Evolutionary conservation across 2,113 vertebrate species (phyloP).

Genomic region (Suricata suricatta): DNA sequence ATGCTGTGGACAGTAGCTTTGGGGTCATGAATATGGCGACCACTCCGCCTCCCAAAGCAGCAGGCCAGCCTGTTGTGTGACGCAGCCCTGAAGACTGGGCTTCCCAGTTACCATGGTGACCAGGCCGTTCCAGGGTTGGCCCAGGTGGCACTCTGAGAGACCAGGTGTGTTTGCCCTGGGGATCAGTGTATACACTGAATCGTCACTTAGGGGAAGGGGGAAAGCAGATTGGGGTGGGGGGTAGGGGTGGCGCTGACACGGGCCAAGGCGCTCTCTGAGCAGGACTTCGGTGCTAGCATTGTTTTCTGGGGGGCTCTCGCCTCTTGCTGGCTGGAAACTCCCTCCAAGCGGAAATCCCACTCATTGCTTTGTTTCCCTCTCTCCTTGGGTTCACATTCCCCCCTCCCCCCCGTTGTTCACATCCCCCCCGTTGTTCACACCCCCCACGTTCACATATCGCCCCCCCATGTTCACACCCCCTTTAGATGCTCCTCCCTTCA

Average conservation of each 20-base stretch:
- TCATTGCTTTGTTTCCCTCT: neutral
- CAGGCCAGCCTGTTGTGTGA: neutral
- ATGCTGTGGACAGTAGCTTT: neutral
- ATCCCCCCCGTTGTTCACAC: too few species aligned
- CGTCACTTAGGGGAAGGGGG: neutral
- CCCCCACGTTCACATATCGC: too few species aligned
- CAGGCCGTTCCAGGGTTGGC: neutral
- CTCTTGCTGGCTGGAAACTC: neutral
- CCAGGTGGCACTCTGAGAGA: neutral
- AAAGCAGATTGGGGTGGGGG: neutral
- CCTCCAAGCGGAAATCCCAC: neutral
- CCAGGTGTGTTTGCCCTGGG: neutral
- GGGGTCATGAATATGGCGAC: neutral
- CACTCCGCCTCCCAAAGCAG: neutral
- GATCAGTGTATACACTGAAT: neutral
- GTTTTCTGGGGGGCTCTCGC: neutral
- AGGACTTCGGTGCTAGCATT: neutral
- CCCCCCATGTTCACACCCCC: too few species aligned
- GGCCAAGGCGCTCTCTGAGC: neutral
- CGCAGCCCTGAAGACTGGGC: neutral
- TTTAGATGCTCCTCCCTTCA: neutral
- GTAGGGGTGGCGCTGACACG: neutral
- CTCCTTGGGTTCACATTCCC: neutral
- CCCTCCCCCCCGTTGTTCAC: too few species aligned
- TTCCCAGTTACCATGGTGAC: slow-evolving; percentile 17